Percentiles rank a stretch among this genome's conserved stretches.
These are phyloP conservation scores for Lycorma delicatula DNA, from an alignment of 1,140 invertebrate species.

Conservation along the genomic window DNA sequence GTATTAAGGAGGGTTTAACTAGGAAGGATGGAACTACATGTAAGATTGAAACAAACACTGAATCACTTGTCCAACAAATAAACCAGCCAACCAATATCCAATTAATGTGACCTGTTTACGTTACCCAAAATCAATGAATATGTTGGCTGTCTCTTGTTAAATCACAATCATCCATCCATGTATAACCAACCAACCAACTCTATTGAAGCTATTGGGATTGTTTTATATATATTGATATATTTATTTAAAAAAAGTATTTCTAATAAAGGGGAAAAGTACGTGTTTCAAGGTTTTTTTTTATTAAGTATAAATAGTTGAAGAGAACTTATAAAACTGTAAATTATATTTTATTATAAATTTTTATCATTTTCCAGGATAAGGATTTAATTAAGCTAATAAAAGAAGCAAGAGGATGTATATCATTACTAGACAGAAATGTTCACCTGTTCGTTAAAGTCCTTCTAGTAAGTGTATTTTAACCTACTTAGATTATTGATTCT, in stretches of 20 bases:
- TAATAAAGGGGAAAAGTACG: slow-evolving; percentile 2
- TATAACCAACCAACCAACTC: too few species aligned
- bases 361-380: slow-evolving; percentile 40
- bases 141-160: too few species aligned
- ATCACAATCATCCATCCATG: too few species aligned
- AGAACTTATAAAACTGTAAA: slow-evolving; percentile 1
- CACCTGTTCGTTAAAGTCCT: slow-evolving; percentile 51
- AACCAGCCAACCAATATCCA: too few species aligned
- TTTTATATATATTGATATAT: background rate
- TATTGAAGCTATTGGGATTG: background rate
- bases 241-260: slow-evolving; percentile 4
- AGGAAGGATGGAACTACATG: too few species aligned
- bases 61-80: too few species aligned
- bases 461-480: slow-evolving; percentile 31
- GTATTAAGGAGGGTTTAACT: too few species aligned
- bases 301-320: background rate
- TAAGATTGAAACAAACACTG: too few species aligned
- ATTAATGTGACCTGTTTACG: too few species aligned
- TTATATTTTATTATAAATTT: slow-evolving; percentile 7
- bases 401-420: slow-evolving; percentile 47
- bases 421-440: slow-evolving; percentile 45
- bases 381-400: slow-evolving; percentile 46
- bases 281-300: slow-evolving; percentile 12
- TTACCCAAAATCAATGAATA: too few species aligned
- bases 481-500: background rate